Evolutionary conservation across 2,113 vertebrate genomes (phyloP).

Genomic region (Nyctibius bracteatus): DNA sequence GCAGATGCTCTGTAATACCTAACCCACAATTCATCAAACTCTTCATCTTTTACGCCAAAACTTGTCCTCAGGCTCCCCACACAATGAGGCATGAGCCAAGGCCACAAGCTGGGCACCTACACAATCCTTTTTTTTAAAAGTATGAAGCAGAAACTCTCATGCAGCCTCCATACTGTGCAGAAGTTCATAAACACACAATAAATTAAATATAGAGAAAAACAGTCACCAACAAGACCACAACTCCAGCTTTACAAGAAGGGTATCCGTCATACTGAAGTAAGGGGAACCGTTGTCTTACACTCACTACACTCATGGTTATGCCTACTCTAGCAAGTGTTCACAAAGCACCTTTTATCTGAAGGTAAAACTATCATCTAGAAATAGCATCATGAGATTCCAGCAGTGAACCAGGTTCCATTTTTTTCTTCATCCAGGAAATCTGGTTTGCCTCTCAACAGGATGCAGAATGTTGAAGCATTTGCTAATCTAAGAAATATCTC

Average conservation of each 20-base stretch:
- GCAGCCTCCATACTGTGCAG: conserved; percentile 1
- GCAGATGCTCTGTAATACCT: conserved; percentile 70
- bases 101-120: conserved; percentile 64
- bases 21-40: conserved; percentile 70
- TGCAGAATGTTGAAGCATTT: background rate
- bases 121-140: conserved; percentile 55
- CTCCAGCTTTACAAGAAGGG: background rate
- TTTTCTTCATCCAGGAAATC: background rate
- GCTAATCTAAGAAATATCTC: background rate
- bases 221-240: background rate
- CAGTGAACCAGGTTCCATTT: background rate
- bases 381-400: background rate
- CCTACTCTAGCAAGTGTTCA: background rate
- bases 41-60: conserved; percentile 51
- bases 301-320: background rate
- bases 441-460: conserved; percentile 10
- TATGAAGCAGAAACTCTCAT: background rate
- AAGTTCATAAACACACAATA: conserved; percentile 15
- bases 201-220: conserved; percentile 11
- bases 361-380: conserved; percentile 19
- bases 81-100: conserved; percentile 43
- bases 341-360: conserved; percentile 18
- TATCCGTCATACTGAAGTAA: conserved; percentile 37
- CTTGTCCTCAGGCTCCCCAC: conserved; percentile 37
- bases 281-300: background rate